phyloP scores from a whole-genome alignment of 2,888 invertebrate genomes.

The Lamproptera curius region DNA sequence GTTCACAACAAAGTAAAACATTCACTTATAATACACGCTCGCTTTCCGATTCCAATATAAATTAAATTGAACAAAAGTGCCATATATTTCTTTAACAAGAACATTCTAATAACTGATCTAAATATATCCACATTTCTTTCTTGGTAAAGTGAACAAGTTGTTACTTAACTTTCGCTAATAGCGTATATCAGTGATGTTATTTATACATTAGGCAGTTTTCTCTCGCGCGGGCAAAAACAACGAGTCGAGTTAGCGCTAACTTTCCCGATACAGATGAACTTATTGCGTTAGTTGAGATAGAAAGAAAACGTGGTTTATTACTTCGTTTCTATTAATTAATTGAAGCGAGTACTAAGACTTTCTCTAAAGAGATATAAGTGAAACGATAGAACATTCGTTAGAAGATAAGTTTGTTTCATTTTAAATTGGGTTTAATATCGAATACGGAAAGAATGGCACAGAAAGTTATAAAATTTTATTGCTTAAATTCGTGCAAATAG shows the following conservation, averaged over 20 bases:
- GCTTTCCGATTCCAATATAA: too few species aligned
- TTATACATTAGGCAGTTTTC: constrained; percentile 9
- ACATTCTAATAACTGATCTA: too few species aligned
- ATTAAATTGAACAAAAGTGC: too few species aligned
- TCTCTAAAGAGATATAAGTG: background rate
- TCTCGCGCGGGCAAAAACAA: constrained; percentile 15
- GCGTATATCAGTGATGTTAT: constrained; percentile 13
- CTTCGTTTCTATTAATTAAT: background rate
- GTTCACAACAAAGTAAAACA: too few species aligned
- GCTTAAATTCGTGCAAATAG: too few species aligned
- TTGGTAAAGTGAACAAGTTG: constrained; percentile 3
- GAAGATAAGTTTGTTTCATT: too few species aligned
- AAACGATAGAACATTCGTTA: too few species aligned
- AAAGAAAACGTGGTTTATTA: constrained; percentile 3
- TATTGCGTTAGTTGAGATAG: constrained; percentile 4
- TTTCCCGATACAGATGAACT: constrained; percentile 10
- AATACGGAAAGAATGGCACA: too few species aligned
- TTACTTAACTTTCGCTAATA: constrained; percentile 12
- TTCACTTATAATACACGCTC: too few species aligned
- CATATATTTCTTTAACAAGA: too few species aligned
- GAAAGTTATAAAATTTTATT: too few species aligned
- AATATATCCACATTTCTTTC: constrained; percentile 4
- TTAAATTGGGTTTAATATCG: too few species aligned
- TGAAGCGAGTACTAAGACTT: background rate
- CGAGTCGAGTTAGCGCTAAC: constrained; percentile 7